A percentile compares a stretch with the other conserved stretches of the same genome.
Evolutionary conservation across 2,113 vertebrate species (phyloP).

Genomic region (Rhabdornis inornatus): DNA sequence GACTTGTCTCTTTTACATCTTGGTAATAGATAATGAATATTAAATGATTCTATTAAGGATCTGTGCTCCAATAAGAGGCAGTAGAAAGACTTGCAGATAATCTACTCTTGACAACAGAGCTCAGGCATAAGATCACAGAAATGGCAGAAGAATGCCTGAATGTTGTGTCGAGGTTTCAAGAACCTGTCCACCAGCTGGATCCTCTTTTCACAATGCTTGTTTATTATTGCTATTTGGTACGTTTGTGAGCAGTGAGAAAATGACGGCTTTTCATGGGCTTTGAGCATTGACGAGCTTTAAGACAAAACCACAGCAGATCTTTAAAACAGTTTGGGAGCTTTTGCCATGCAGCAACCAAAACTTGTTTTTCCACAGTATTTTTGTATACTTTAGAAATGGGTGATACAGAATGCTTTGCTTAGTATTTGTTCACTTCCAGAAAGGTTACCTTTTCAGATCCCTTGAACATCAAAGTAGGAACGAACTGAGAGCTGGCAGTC

Average conservation of each 20-base stretch:
- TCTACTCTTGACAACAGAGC: not conserved
- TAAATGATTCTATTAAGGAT: not conserved
- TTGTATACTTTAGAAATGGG: not conserved
- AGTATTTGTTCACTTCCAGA: not conserved
- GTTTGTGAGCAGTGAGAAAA: not conserved
- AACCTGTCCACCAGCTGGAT: not conserved
- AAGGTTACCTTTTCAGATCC: not conserved
- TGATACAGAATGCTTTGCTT: not conserved
- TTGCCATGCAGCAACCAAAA: not conserved
- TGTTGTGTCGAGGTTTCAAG: not conserved
- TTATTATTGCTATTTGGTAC: not conserved
- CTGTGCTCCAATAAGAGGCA: not conserved
- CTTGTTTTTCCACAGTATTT: not conserved
- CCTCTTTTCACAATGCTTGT: not conserved
- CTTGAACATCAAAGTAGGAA: not conserved
- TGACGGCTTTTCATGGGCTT: not conserved
- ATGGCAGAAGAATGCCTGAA: not conserved
- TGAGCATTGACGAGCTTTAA: not conserved
- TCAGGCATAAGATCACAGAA: not conserved
- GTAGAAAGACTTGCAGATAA: not conserved
- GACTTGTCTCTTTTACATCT: not conserved
- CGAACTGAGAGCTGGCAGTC: not conserved
- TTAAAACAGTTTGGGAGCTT: not conserved
- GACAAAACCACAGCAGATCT: not conserved
- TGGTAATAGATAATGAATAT: not conserved